Conservation (phyloP, 2,797 vertebrate genomes). For the Crypturellus tataupa region DNA sequence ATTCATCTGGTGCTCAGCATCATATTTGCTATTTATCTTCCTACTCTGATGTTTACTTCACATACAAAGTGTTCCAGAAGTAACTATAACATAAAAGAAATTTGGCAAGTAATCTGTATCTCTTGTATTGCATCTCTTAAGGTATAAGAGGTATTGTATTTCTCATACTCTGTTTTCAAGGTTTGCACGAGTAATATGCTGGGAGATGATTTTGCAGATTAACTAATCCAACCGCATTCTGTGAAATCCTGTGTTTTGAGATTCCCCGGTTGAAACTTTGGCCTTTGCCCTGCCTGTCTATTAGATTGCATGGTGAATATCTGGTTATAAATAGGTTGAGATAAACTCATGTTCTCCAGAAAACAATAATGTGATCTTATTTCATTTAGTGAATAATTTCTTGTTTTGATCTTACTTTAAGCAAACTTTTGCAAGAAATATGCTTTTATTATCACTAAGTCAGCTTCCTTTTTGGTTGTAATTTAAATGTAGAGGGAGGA, state of each 20-base stretch:
- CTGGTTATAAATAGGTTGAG: background rate
- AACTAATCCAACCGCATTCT: background rate
- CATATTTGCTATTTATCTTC: fast-evolving
- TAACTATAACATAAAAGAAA: background rate
- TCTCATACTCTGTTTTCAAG: background rate
- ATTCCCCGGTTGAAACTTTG: background rate
- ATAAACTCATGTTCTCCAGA: conserved; percentile 44
- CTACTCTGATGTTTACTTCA: background rate
- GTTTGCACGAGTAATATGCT: background rate
- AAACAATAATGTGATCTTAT: background rate
- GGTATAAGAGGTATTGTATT: background rate
- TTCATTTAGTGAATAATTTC: conserved; percentile 42
- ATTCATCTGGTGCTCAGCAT: background rate
- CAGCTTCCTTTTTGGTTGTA: conserved; percentile 48
- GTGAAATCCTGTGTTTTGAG: background rate
- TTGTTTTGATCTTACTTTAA: conserved; percentile 32
- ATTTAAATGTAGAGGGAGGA: conserved; percentile 51
- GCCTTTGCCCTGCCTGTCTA: background rate
- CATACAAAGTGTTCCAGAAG: background rate
- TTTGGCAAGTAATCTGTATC: background rate
- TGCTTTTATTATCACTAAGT: conserved; percentile 34
- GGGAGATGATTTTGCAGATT: background rate
- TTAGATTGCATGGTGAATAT: background rate
- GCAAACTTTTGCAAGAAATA: conserved; percentile 40
- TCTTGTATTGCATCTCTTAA: too few relatives aligned